Conservation (phyloP, 2,797 vertebrate genomes). For the Argya squamiceps region DNA sequence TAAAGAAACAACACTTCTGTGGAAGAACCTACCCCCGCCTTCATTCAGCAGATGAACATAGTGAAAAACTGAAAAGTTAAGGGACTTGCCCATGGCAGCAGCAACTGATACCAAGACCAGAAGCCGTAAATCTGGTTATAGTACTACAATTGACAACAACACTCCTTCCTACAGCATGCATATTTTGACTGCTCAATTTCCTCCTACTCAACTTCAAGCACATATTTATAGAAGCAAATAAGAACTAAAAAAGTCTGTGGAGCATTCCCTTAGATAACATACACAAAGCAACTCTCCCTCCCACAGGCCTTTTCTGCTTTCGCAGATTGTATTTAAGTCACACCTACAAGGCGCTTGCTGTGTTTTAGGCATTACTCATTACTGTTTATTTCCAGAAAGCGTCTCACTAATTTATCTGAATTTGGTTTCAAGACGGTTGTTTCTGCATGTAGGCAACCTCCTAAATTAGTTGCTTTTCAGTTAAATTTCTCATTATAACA, state of each 20-base stretch:
- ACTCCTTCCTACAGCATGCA: background rate
- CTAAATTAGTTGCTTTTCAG: conserved; percentile 41
- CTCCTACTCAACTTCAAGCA: conserved; percentile 23
- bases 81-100: conserved; percentile 1
- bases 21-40: background rate
- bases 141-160: background rate
- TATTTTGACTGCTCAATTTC: background rate
- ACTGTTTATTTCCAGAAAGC: conserved; percentile 56
- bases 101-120: conserved; percentile 21
- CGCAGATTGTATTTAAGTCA: conserved; percentile 49
- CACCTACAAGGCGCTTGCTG: background rate
- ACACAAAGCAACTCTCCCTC: conserved; percentile 4
- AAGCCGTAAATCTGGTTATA: background rate
- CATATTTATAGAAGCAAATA: background rate
- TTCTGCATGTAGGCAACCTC: background rate
- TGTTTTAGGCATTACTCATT: conserved; percentile 65
- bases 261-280: conserved; percentile 20
- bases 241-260: background rate
- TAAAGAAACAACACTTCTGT: background rate
- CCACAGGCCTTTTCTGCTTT: conserved; percentile 51
- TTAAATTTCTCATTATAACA: conserved; percentile 39
- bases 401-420: conserved; percentile 63
- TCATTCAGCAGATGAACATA: background rate
- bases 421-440: conserved; percentile 47
- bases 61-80: background rate